These are phyloP conservation scores for Aphelinus atriplicis DNA, from an alignment of 1,140 invertebrate species.

Conservation along the genomic window DNA sequence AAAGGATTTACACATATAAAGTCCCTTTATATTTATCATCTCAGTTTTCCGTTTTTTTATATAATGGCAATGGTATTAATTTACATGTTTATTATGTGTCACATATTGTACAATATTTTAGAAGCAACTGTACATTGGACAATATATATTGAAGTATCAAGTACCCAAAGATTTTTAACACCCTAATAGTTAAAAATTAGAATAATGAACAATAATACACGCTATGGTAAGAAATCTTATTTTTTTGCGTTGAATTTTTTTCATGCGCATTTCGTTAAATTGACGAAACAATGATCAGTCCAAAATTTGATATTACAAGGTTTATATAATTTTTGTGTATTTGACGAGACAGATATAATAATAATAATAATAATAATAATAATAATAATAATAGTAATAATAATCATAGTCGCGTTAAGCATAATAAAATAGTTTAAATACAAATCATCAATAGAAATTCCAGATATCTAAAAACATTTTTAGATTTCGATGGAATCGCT, in stretches of 20 bases:
- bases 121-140: slow-evolving; percentile 52
- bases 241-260: slow-evolving; percentile 30
- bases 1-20: slow-evolving; percentile 21
- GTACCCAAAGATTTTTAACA: slow-evolving; percentile 45
- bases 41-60: slow-evolving; percentile 49
- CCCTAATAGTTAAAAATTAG: slow-evolving; percentile 43
- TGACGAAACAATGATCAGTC: slow-evolving; percentile 28
- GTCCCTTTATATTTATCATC: slow-evolving; percentile 53
- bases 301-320: slow-evolving; percentile 37
- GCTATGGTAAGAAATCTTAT: slow-evolving; percentile 28
- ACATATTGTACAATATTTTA: slow-evolving; percentile 57
- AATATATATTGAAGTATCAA: slow-evolving; percentile 54
- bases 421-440: slow-evolving; percentile 65
- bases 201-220: slow-evolving; percentile 39
- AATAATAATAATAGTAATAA: slow-evolving; percentile 40
- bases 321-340: slow-evolving; percentile 39
- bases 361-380: slow-evolving; percentile 36
- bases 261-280: slow-evolving; percentile 5
- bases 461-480: slow-evolving; percentile 42
- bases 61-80: slow-evolving; percentile 52
- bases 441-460: slow-evolving; percentile 59
- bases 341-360: slow-evolving; percentile 41
- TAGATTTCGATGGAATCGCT: slow-evolving; percentile 34
- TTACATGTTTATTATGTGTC: slow-evolving; percentile 57
- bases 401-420: slow-evolving; percentile 52